Conservation (phyloP, 2,113 vertebrate genomes). For the Caretta caretta region DNA sequence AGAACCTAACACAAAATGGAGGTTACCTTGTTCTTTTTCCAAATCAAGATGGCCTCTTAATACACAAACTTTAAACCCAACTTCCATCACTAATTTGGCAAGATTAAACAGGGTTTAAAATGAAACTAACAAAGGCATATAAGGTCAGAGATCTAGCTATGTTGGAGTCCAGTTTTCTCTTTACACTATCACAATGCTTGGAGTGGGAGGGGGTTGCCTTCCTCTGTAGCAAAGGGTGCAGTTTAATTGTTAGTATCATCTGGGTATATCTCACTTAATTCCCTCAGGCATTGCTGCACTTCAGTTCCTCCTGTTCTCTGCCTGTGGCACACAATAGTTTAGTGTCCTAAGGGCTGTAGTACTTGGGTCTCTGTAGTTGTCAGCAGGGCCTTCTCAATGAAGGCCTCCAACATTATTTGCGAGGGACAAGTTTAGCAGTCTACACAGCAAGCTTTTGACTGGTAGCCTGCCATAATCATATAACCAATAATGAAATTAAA, state of each 20-base stretch:
- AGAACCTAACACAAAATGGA: too few species aligned
- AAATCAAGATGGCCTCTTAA: too few species aligned
- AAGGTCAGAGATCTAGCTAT: neutral
- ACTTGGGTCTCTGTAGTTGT: neutral
- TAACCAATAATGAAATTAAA: neutral
- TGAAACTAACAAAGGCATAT: neutral
- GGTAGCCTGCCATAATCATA: neutral
- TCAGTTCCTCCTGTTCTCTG: neutral
- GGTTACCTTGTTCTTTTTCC: too few species aligned
- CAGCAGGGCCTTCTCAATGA: rapidly evolving
- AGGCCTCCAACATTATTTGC: neutral
- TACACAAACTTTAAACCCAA: too few species aligned
- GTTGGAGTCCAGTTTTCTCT: neutral
- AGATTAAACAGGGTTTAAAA: too few species aligned
- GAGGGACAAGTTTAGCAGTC: neutral
- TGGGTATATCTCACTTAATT: neutral
- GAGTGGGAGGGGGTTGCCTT: neutral
- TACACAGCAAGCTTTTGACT: neutral
- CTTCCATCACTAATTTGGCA: too few species aligned
- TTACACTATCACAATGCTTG: neutral
- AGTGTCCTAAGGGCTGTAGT: neutral
- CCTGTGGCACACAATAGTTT: neutral
- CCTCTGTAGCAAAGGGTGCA: neutral
- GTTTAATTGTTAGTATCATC: too few species aligned
- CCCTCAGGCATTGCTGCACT: neutral